Base-by-base conservation (phyloP, 2,888 invertebrate species). In the Apamea crenata region DNA sequence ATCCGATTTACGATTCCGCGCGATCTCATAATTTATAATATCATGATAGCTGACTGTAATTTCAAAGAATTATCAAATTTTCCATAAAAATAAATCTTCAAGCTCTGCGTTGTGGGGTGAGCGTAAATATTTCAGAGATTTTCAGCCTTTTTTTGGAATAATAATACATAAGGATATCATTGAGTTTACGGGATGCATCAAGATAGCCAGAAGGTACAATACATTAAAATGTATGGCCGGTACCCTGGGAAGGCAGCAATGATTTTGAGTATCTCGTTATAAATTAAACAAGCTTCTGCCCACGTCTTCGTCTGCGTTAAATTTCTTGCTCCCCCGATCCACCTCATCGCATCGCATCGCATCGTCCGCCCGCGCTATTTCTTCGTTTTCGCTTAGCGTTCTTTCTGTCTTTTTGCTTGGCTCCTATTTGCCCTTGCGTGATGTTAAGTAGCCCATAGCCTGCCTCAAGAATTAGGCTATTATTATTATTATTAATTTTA, bases 21-120 rank as follows among this genome's bases (percentile, higher is more conserved):
- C 86, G 87, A 88, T 87, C 88, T 86, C 87, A 80, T 89, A 87
- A 91, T 91, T 91, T 91, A 87, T 88, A 89, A 89, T 85, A 89
- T 87, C 81, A 81, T 86, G 87, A 90, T 87, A 83, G 81, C 83
- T 81, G 86, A 81, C 87, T 89, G 85, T 87, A 83, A 81, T 82
- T 80, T 83, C 73, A 83, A 84, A 72, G 80, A 85, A 82, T 82
- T 83, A 78, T 82, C 76, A 61, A 63, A 67, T 69, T 84, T 78
- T 74, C 61, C 70, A 76, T 83, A 81, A 77, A 81, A 88, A 89
- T 72, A 76, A 83, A 81, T 81, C 44, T 81, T 71, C n/a, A 40
- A 56, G 67, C 73, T 73, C 16, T 69, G 21, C 25, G 16, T 40
- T 70, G 47, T 67, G 44, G 61, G 32, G 10, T 59, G 44, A 61